Conservation (phyloP, 1,140 invertebrate species). For the Drosophila pruinosa region DNA sequence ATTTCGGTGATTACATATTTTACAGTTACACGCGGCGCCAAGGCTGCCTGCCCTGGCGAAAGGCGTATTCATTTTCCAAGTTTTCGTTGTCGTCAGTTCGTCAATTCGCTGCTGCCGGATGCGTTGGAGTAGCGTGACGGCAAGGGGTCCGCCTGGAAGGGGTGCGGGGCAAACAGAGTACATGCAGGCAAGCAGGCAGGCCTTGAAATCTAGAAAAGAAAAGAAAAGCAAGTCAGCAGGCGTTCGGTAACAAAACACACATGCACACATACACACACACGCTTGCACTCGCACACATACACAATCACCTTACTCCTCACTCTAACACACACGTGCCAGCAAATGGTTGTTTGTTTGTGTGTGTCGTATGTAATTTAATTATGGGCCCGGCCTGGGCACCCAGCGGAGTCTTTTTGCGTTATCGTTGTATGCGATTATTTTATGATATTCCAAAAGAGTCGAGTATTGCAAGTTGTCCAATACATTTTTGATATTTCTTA, state of each 20-base stretch:
- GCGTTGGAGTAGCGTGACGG: constrained; percentile 31
- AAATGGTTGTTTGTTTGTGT: background rate
- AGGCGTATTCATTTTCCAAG: constrained; percentile 51
- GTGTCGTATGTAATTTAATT: constrained; percentile 74
- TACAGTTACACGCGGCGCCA: constrained; percentile 45
- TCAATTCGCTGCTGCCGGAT: constrained; percentile 47
- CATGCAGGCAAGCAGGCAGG: constrained; percentile 1
- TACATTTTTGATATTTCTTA: background rate
- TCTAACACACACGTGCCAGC: constrained; percentile 27
- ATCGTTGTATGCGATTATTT: background rate
- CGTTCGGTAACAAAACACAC: constrained; percentile 16
- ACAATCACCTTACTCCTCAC: too few species aligned
- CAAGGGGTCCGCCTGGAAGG: constrained; percentile 4
- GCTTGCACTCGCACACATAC: background rate
- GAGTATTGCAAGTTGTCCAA: too few species aligned
- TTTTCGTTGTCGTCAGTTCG: constrained; percentile 38
- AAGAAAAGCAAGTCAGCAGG: constrained; percentile 75
- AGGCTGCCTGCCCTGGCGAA: constrained; percentile 22
- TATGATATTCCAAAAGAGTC: background rate
- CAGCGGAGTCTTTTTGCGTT: constrained; percentile 5
- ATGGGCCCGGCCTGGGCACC: constrained; percentile 51
- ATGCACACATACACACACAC: constrained; percentile 23
- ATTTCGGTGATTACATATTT: constrained; percentile 69
- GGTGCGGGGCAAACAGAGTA: constrained; percentile 1
- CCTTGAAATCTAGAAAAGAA: constrained; percentile 56